Evolutionary conservation across 1,140 invertebrate species (phyloP).

Genomic region (Cherax quadricarinatus): DNA sequence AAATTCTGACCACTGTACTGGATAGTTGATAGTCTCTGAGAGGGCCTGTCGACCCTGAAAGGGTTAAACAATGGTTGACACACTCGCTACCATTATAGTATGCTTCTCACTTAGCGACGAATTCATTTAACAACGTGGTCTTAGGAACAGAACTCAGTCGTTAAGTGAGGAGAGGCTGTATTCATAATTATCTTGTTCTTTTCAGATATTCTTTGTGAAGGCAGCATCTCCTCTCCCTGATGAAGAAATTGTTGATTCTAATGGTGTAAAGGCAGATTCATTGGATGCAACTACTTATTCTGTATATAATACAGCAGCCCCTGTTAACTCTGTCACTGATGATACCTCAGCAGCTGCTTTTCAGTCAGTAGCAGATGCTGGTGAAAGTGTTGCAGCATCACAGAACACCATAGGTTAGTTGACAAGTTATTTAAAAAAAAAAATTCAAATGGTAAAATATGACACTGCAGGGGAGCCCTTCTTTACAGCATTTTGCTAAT

Average conservation of each 20-base stretch:
- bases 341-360: not conserved
- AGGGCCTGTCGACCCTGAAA: no score
- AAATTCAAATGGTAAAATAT: no score
- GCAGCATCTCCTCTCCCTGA: not conserved
- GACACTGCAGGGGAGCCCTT: no score
- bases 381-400: not conserved
- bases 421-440: not conserved
- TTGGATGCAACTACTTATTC: not conserved
- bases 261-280: not conserved
- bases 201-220: constrained; percentile 1
- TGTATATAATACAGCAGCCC: not conserved
- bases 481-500: no score
- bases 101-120: no score
- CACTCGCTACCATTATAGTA: no score
- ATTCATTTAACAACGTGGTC: no score
- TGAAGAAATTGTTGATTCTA: not conserved
- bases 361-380: not conserved
- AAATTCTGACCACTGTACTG: no score
- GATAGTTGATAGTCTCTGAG: no score
- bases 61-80: no score
- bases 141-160: no score
- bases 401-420: not conserved
- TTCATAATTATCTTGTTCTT: not conserved
- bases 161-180: no score
- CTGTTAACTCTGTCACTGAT: not conserved